These are phyloP conservation scores for Myzus persicae DNA, from an alignment of 1,140 invertebrate genomes.

Conservation along the genomic window DNA sequence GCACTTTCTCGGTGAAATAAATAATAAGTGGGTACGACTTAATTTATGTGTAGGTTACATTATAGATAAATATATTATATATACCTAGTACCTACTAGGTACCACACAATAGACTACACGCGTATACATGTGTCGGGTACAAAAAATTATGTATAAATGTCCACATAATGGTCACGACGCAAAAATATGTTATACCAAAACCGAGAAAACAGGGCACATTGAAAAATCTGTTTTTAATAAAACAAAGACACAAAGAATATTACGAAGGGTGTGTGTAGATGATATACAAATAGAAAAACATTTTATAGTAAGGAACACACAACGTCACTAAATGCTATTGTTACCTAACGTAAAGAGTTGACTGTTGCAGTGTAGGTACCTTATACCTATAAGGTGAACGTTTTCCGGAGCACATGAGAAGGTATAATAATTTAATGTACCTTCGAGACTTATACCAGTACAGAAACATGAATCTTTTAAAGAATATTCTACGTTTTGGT, in stretches of 20 bases:
- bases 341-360: background rate
- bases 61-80: background rate
- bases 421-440: background rate
- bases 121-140: background rate
- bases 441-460: background rate
- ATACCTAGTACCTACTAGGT: background rate
- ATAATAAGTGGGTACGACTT: background rate
- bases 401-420: background rate
- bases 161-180: background rate
- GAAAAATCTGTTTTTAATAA: background rate
- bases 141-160: background rate
- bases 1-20: background rate
- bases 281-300: background rate
- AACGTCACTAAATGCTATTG: background rate
- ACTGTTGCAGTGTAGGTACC: background rate
- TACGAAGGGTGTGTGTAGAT: background rate
- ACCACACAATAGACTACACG: background rate
- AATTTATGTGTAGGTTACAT: conserved; percentile 7
- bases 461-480: background rate
- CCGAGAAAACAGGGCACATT: background rate
- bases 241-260: background rate
- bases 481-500: background rate
- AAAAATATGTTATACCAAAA: background rate
- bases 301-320: background rate
- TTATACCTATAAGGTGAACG: background rate